Evolutionary conservation across 1,140 invertebrate species (phyloP).

Genomic region (Aradophagus sp.): DNA sequence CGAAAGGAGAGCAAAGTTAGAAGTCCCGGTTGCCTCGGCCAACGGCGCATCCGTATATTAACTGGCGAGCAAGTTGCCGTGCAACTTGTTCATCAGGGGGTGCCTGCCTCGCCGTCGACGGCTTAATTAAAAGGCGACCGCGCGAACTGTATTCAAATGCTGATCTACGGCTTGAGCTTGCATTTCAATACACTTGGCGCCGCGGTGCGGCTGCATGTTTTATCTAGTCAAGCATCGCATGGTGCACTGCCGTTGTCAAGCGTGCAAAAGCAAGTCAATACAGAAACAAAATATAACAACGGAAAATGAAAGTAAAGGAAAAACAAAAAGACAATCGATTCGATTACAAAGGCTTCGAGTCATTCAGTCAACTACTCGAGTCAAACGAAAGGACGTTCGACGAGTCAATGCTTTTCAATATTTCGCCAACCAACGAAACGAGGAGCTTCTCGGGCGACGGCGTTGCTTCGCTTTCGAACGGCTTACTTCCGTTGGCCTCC

Average conservation of each 20-base stretch:
- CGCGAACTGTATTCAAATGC: constrained; percentile 7
- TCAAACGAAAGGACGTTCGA: constrained; percentile 31
- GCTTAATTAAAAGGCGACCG: too few relatives aligned
- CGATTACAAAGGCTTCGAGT: constrained; percentile 16
- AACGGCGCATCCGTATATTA: constrained; percentile 20
- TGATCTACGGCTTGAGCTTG: neutral
- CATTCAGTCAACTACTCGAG: constrained; percentile 34
- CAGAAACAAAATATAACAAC: constrained; percentile 46
- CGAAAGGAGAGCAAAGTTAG: constrained; percentile 42
- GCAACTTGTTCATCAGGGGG: too few relatives aligned
- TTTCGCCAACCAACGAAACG: constrained; percentile 47
- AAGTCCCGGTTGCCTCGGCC: constrained; percentile 6
- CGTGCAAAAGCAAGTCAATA: constrained; percentile 57
- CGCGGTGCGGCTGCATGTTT: neutral
- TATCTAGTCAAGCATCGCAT: constrained; percentile 53
- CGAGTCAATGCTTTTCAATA: constrained; percentile 59
- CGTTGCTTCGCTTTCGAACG: too few relatives aligned
- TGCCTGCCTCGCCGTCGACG: too few relatives aligned
- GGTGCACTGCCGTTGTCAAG: constrained; percentile 56
- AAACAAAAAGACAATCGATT: constrained; percentile 3
- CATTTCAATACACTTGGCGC: constrained; percentile 17
- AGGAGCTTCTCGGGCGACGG: constrained; percentile 18
- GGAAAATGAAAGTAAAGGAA: neutral
- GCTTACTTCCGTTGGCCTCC: too few relatives aligned
- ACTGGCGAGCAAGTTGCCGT: constrained; percentile 22